Percentiles rank a stretch among this genome's conserved stretches.
These are phyloP conservation scores for Cheirogaleus major DNA, from an alignment of 2,797 vertebrate species.

Conservation along the genomic window DNA sequence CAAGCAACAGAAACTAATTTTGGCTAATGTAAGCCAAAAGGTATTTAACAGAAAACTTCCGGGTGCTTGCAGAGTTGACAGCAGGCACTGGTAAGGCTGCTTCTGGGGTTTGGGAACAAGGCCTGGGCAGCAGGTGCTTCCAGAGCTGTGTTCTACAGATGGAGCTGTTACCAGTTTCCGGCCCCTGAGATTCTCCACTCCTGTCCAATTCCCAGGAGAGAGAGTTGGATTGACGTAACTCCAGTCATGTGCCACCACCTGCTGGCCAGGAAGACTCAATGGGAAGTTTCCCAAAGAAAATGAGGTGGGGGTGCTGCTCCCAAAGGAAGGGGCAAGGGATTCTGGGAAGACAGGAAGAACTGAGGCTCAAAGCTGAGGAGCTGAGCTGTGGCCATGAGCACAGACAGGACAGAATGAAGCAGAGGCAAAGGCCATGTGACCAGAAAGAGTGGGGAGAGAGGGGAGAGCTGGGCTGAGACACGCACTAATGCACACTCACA, in stretches of 20 bases:
- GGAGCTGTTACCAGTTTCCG: background rate
- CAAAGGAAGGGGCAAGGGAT: background rate
- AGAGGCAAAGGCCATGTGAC: background rate
- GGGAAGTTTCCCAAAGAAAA: background rate
- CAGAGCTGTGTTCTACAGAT: background rate
- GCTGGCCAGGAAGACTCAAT: background rate
- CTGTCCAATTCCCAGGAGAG: background rate
- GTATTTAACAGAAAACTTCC: background rate
- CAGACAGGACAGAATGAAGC: background rate
- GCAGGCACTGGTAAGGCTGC: background rate
- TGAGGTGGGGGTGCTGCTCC: background rate
- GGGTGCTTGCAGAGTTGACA: background rate
- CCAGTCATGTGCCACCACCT: background rate
- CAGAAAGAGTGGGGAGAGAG: background rate
- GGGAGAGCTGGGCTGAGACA: background rate
- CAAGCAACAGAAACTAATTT: background rate
- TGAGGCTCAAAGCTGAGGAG: background rate
- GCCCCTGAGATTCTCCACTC: background rate
- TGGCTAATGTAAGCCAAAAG: background rate
- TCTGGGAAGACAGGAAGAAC: background rate
- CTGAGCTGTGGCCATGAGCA: background rate
- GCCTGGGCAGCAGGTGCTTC: background rate
- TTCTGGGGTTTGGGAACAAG: background rate
- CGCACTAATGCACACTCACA: background rate
- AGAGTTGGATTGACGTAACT: background rate